Base-by-base conservation (phyloP, 1,140 invertebrate species). In the Eueides isabella region DNA sequence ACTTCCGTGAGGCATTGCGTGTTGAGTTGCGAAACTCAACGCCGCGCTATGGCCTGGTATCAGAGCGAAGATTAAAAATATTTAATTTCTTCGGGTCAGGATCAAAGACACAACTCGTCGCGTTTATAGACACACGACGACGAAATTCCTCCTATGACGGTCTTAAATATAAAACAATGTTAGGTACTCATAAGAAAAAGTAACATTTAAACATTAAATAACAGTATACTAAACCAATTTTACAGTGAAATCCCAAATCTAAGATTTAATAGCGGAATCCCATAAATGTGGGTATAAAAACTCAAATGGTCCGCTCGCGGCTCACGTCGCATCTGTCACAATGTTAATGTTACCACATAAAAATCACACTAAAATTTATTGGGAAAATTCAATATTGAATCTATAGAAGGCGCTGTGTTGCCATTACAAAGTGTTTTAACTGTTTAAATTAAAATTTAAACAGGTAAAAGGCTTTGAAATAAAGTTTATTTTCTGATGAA, bases 321-420 rank as follows among this genome's bases (percentile, higher is more conserved):
- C 61, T 30, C 61, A 62, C 61, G 61, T 62, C 61, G 28, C 28
- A 62, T 28, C 61, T 62, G 61, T 62, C 61, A 63, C 61, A 30
- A 30, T 30, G 61, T 62, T 30, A 62, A 29, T 23, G 26, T 62
- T 62, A 28, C 28, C 9, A 28, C 61, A 62, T 30, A 63, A 63
- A 63, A 31, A 63, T 63, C 29, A 63, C 12, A 63, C 61, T 28
- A 63, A 31, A 30, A 63, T 31, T 30, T 62, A 62, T 30, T 62
- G 29, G 30, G 61, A 62, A 31, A 62, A 7, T 31, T 1, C 28
- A 62, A 16, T 16, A 30, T 30, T 29, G 26, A n/a, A 62, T 29
- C 28, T 30, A 23, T 23, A 23, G 6, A 55, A 26, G 4, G 19
- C 48, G 48, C 23, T 55, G 26, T 29, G 61, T 62, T 29, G 29